Evolutionary conservation across 1,140 invertebrate species (phyloP), one percentile per base, ranked within the genome.

Genomic region (Drosophila rhopaloa): DNA sequence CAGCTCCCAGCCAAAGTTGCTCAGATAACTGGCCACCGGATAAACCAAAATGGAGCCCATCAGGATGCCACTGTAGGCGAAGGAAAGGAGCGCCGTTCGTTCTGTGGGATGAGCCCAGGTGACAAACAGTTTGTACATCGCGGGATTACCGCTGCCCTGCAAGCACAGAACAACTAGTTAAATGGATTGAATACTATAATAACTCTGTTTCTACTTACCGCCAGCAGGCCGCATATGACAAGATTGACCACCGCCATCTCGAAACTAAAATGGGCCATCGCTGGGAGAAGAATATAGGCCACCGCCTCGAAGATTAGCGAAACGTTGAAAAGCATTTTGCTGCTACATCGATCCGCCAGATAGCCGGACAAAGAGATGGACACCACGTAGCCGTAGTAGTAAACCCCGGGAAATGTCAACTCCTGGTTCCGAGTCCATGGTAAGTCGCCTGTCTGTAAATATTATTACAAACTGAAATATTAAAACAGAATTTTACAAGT

Each of bases 41-140:
- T 79, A 92, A 4, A 83, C 76, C 13, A 80, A 32, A 8, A 90
- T 72, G 5, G 79, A 48, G 8, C 91, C 91, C n/a, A 84, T 47
- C 2, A 89, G 68, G 16, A 80, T 55, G 7, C 91, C 91, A 53
- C 84, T 79, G 44, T 88, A 92, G 8, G 88, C 91, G 43, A 92
- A 90, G 0, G 91, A 73, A 3, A 92, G 14, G 51, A 92, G 57
- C 0, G 84, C 57, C 1, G 88, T 90, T 13, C 91, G 79, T 40
- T 92, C 91, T n/a, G 67, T 75, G 27, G 88, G 91, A 85, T 92
- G 91, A 0, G 91, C 82, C 91, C 91, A 92, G 10, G 68, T 61
- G 5, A 91, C 80, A 24, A 86, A 92, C 0, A 92, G 57, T 43
- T 92, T 91, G 43, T 92, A 92, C 8, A 91, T 6, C 6, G 91